Evolutionary conservation across 2,113 vertebrate species (phyloP), one percentile per base, ranked within the genome.

Genomic region (Centropristis striata): DNA sequence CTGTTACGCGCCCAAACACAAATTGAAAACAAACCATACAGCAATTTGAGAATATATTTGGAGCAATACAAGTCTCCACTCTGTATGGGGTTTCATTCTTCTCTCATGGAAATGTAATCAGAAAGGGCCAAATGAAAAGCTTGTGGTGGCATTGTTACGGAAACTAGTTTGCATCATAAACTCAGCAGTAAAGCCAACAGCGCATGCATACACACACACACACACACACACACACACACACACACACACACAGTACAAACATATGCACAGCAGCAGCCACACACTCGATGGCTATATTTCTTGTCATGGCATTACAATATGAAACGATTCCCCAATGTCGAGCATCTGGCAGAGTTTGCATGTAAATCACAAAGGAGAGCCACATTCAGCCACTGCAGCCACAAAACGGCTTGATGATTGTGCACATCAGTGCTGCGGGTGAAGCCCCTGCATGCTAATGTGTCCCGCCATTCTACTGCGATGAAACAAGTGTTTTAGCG

Each of bases 321-420:
- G 66, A 91, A 88, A 84, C 16, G 23, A 78, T 83, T 84, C 81
- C 70, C 75, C 11, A 5, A 37, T 1, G 10, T 57, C 12, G 21
- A 76, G 81, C 77, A 78, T 79, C 71, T 85, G 86, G 73, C 63
- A 61, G 63, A 51, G 77, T 79, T 68, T 78, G 83, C 75, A 86
- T 81, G 73, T 80, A 90, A 90, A 92, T 92, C 86, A 86, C 67
- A 80, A 53, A 73, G 54, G 46, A 80, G 84, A 70, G 67, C 72
- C 73, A 65, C 75, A 71, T 79, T 81, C 75, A 79, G 71, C 32
- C 58, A 7, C 69, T 20, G 75, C 66, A 21, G 63, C 59, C 65
- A 59, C 71, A 68, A 69, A 85, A 73, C 36, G 20, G 61, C 63
- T 66, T 70, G 76, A 79, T 83, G 75, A 76, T 80, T 58, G 71